Evolutionary conservation across 2,797 vertebrate genomes (phyloP).

Genomic region (Dromococcyx pavoninus): DNA sequence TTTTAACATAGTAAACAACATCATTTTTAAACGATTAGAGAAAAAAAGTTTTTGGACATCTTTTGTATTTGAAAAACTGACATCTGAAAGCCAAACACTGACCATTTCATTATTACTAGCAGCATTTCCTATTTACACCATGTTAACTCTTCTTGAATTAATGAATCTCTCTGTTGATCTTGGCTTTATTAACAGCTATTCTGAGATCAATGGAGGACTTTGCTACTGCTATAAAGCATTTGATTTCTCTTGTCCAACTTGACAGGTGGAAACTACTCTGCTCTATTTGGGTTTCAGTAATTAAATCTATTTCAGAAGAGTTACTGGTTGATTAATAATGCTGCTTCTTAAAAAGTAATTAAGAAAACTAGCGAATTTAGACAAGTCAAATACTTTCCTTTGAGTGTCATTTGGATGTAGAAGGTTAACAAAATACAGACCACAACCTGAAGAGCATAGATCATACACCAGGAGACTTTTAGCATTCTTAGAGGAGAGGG

Average conservation of each 20-base stretch:
- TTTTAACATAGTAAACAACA: not conserved
- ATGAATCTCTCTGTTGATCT: constrained; percentile 9
- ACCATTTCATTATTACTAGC: not conserved
- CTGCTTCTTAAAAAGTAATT: constrained; percentile 51
- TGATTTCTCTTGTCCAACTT: constrained; percentile 38
- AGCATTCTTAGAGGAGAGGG: not conserved
- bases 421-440: constrained; percentile 10
- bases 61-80: not conserved
- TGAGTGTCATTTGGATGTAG: not conserved
- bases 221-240: constrained; percentile 31
- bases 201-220: constrained; percentile 34
- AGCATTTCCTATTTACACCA: not conserved
- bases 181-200: constrained; percentile 41
- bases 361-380: not conserved
- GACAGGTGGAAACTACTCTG: constrained; percentile 6
- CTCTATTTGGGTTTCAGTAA: constrained; percentile 34
- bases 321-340: constrained; percentile 7
- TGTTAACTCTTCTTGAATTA: constrained; percentile 18
- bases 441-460: not conserved
- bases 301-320: constrained; percentile 43
- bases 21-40: not conserved
- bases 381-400: constrained; percentile 13
- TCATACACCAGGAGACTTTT: not conserved
- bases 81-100: not conserved
- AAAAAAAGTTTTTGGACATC: not conserved